A percentile compares a stretch with the other conserved stretches of the same genome.
Evolutionary conservation across 1,140 invertebrate genomes (phyloP).

Genomic region (Hyles vespertilio): DNA sequence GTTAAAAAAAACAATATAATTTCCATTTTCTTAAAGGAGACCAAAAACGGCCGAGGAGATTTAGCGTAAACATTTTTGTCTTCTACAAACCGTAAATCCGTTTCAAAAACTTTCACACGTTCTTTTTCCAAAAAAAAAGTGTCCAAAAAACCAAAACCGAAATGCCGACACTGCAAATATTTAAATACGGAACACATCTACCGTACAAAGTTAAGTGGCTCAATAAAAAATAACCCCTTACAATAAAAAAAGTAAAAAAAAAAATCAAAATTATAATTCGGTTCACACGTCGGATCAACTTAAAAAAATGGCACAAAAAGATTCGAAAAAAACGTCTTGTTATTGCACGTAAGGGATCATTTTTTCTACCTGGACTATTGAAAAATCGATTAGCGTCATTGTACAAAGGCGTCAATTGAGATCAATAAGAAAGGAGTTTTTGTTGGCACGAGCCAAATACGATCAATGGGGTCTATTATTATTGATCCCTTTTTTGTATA

Average conservation of each 20-base stretch:
- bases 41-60: too few species aligned
- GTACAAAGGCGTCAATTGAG: not conserved
- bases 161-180: not conserved
- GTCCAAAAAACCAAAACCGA: not conserved
- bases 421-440: not conserved
- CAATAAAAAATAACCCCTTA: constrained; percentile 32
- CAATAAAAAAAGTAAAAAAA: constrained; percentile 19
- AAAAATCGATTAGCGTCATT: not conserved
- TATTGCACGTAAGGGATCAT: too few species aligned
- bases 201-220: constrained; percentile 62
- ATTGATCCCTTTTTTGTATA: too few species aligned
- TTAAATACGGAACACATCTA: constrained; percentile 53
- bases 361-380: constrained; percentile 3
- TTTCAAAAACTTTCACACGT: not conserved
- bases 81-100: too few species aligned
- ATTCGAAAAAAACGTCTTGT: constrained; percentile 5
- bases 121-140: constrained; percentile 1
- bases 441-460: not conserved
- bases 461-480: too few species aligned
- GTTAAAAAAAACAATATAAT: too few species aligned
- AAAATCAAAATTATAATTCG: constrained; percentile 38
- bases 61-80: too few species aligned
- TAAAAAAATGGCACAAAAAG: constrained; percentile 19
- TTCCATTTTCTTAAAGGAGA: too few species aligned
- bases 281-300: constrained; percentile 47